Conservation (phyloP, 2,113 vertebrate species). For the Lates calcarifer region DNA sequence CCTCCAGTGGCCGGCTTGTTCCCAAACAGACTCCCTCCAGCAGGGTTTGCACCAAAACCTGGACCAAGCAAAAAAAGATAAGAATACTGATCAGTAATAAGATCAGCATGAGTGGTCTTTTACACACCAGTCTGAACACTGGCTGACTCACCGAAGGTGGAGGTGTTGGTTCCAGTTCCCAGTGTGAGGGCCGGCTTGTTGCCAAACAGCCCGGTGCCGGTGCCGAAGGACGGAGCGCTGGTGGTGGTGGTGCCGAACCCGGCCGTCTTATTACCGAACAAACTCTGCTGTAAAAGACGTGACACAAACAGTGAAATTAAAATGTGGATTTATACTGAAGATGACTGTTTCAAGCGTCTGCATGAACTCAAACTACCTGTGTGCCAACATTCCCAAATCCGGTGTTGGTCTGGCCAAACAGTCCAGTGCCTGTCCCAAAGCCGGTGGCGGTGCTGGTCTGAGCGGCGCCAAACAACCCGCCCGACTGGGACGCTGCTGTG, state of each 20-base stretch:
- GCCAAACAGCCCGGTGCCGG: conserved; percentile 91
- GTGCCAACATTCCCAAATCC: conserved; percentile 91
- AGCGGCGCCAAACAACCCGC: conserved; percentile 90
- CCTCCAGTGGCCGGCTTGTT: conserved; percentile 90
- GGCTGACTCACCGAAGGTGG: conserved; percentile 83
- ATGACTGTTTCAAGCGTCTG: too few species aligned
- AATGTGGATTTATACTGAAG: not conserved
- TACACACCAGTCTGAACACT: not conserved
- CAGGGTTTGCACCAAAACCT: conserved; percentile 91
- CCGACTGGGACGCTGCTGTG: conserved; percentile 88
- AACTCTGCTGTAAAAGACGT: conserved; percentile 81
- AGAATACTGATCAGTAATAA: not conserved
- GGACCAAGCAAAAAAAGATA: not conserved
- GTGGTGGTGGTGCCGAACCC: conserved; percentile 95
- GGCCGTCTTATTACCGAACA: conserved; percentile 94
- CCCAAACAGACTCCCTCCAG: conserved; percentile 91
- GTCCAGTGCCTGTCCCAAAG: conserved; percentile 87
- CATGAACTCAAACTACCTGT: too few species aligned
- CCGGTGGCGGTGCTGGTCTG: conserved; percentile 91
- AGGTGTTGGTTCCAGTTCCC: conserved; percentile 85
- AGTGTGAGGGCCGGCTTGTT: conserved; percentile 88
- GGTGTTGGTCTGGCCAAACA: conserved; percentile 90
- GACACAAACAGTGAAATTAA: not conserved
- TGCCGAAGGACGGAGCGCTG: conserved; percentile 93
- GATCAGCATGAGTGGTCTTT: not conserved